Evolutionary conservation across 2,888 invertebrate species (phyloP).

Genomic region (Pollenia griseotomentosa): DNA sequence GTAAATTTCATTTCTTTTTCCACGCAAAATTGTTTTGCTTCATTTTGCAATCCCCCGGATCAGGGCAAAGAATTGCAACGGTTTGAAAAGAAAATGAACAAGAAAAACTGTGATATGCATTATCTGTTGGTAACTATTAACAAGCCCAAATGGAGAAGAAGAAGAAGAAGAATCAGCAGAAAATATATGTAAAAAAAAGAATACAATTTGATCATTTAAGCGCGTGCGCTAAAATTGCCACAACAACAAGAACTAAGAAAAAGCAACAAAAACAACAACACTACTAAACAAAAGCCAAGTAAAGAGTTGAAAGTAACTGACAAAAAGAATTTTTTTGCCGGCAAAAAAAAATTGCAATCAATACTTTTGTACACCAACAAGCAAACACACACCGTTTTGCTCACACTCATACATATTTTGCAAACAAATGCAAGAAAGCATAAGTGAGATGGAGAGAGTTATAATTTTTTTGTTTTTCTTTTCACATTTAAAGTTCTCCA

Average conservation of each 20-base stretch:
- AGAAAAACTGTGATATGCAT: constrained; percentile 41
- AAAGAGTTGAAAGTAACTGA: constrained; percentile 63
- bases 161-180: not conserved
- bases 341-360: constrained; percentile 67
- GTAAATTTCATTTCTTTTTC: constrained; percentile 41
- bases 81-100: not conserved
- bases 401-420: constrained; percentile 9
- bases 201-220: constrained; percentile 41
- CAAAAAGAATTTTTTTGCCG: constrained; percentile 62
- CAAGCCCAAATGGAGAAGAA: constrained; percentile 14
- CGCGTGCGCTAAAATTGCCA: constrained; percentile 64
- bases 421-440: constrained; percentile 53
- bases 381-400: not conserved
- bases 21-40: constrained; percentile 6
- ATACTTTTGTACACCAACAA: constrained; percentile 35
- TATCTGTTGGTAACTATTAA: constrained; percentile 62
- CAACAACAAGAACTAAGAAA: not conserved
- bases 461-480: constrained; percentile 9
- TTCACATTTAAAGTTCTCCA: constrained; percentile 29
- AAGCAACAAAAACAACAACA: constrained; percentile 43
- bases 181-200: constrained; percentile 5
- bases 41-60: not conserved
- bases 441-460: constrained; percentile 65
- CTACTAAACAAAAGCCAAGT: constrained; percentile 48
- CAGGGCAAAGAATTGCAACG: not conserved